A percentile compares a stretch with the other conserved stretches of the same genome.
Evolutionary conservation across 35 echinoderm and acorn worm species (phyloP).

Genomic region (Diadema setosum): DNA sequence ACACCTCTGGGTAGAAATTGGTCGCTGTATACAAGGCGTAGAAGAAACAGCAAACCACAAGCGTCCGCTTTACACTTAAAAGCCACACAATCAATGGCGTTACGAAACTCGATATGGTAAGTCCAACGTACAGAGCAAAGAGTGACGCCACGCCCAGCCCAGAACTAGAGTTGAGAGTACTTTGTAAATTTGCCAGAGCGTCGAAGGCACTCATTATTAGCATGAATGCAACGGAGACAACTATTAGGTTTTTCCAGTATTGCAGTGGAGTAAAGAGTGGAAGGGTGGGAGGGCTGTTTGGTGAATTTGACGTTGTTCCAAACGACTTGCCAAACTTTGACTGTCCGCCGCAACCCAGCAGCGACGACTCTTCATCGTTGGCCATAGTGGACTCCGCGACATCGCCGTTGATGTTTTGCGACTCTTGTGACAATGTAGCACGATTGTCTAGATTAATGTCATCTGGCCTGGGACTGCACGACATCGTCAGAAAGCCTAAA

Average conservation of each 20-base stretch:
- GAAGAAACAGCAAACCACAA: conserved; percentile 20
- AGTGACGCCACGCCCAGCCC: conserved; percentile 60
- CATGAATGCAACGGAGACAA: conserved; percentile 38
- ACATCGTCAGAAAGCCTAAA: too few species aligned
- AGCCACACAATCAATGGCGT: conserved; percentile 48
- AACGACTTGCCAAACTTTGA: too few species aligned
- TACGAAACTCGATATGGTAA: conserved; percentile 54
- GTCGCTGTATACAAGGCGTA: conserved; percentile 47
- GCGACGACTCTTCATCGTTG: too few species aligned
- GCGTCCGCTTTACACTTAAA: conserved; percentile 67
- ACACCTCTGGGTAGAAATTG: conserved; percentile 49
- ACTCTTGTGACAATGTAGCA: too few species aligned
- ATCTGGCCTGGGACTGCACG: too few species aligned
- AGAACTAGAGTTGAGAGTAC: conserved; percentile 38
- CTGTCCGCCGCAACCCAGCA: too few species aligned
- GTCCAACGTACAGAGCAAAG: conserved; percentile 42
- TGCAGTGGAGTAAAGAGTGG: neutral
- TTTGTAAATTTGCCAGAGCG: conserved; percentile 76
- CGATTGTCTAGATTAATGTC: too few species aligned
- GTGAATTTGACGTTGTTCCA: too few species aligned
- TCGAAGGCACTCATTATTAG: conserved; percentile 67
- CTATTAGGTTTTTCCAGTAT: conserved; percentile 64
- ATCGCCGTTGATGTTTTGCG: too few species aligned
- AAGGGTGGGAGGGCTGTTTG: too few species aligned
- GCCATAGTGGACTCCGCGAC: too few species aligned